These are phyloP conservation scores for Ariopsis seemanni DNA, from an alignment of 2,113 vertebrate species.

Conservation along the genomic window DNA sequence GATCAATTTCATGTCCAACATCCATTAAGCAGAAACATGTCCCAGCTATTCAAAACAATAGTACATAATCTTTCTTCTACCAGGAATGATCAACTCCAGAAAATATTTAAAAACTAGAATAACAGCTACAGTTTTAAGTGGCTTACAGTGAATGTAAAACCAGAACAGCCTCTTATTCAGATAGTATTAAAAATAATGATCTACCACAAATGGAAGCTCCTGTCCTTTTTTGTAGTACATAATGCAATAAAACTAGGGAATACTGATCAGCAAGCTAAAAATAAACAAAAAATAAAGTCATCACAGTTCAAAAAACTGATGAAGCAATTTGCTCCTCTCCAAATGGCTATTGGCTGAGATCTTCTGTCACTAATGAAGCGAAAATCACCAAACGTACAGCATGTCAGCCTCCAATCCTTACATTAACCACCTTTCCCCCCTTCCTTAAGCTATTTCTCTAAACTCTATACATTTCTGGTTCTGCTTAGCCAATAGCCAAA, in stretches of 20 bases:
- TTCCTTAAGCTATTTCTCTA: conserved; percentile 40
- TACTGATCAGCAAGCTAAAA: conserved; percentile 74
- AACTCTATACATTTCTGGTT: conserved; percentile 39
- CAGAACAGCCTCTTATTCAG: conserved; percentile 33
- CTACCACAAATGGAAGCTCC: conserved; percentile 61
- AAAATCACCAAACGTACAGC: conserved; percentile 49
- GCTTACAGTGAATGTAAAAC: conserved; percentile 43
- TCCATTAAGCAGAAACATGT: conserved; percentile 55
- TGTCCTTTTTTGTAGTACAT: conserved; percentile 61
- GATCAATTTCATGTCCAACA: conserved; percentile 57
- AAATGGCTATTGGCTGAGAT: conserved; percentile 41
- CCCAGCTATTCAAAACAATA: conserved; percentile 49
- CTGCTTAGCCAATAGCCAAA: conserved; percentile 32
- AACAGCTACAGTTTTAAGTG: conserved; percentile 51
- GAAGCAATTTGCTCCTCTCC: conserved; percentile 34
- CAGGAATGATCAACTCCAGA: conserved; percentile 58
- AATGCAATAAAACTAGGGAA: conserved; percentile 71
- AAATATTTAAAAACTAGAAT: conserved; percentile 42
- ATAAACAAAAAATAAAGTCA: conserved; percentile 49
- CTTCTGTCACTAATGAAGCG: conserved; percentile 46
- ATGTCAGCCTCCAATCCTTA: conserved; percentile 55
- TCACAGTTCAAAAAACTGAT: conserved; percentile 55
- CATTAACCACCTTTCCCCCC: conserved; percentile 29
- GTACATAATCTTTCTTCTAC: conserved; percentile 54
- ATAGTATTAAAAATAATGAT: conserved; percentile 46